Base-by-base conservation (phyloP, 2,113 vertebrate species). In the Solea senegalensis region DNA sequence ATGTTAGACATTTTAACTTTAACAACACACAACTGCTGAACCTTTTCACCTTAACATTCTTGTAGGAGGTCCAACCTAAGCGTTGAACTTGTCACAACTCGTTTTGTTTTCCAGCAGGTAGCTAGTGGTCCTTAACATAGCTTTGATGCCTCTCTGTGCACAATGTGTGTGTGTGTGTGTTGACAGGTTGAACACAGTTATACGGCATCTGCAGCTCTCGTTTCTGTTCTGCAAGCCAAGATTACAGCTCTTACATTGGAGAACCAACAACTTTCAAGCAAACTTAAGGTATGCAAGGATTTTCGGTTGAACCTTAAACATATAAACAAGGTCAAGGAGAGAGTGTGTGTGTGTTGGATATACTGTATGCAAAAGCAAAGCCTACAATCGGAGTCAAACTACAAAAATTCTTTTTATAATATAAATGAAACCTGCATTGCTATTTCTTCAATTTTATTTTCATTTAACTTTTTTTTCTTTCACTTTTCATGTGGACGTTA, bases 181-280 rank as follows among this genome's bases (percentile, higher is more conserved):
- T 88, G 84, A 78, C 88, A 96, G 96, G 81, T 66, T 0, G 88
- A 90, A 28, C 81, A 83, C 34, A 65, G 55, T 73, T 70, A 73
- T 14, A 78, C 81, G 8, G 95, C 95, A 65, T 94, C 95, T 69
- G 92, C 94, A 72, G 93, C 94, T 66, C 89, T 97, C 34, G 91
- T 98, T 74, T 87, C 90, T 80, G 68, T 94, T 28, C 91, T 98
- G 73, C 96, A 98, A 93, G 94, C 95, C 74, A 96, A 96, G 92
- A 94, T 98, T 72, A 91, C 92, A 52, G 94, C 95, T 78, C 95
- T 98, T 12, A 95, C 95, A 16, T 69, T 96, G 84, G 95, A 97
- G 87, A 98, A 98, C 86, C 97, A 97, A 85, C 95, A 97, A 73
- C 91, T 98, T 53, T 93, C 94, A 62, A 92, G 95, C 72, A 96